A percentile compares a stretch with the other conserved stretches of the same genome.
Evolutionary conservation across 2,797 vertebrate species (phyloP).

Genomic region (Adrianichthys oophorus): DNA sequence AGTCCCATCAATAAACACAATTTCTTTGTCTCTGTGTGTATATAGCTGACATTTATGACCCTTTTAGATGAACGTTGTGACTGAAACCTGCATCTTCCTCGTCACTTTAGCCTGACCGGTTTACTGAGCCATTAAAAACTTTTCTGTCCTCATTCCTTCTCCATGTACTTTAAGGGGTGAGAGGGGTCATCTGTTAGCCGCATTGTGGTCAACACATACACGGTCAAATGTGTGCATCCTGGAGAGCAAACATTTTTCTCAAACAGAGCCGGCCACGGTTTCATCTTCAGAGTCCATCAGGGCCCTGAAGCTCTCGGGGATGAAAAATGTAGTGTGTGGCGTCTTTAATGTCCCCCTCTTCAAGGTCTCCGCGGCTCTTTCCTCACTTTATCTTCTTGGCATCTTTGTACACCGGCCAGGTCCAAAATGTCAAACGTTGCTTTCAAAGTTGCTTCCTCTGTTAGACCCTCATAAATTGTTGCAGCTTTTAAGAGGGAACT

Average conservation of each 20-base stretch:
- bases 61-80: too few relatives aligned
- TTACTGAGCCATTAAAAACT: too few relatives aligned
- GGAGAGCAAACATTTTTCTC: not conserved
- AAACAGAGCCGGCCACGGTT: constrained; percentile 10
- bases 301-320: constrained; percentile 51
- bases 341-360: constrained; percentile 30
- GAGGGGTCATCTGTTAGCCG: too few relatives aligned
- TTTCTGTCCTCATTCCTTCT: too few relatives aligned
- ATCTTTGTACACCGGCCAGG: constrained; percentile 61
- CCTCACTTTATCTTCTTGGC: constrained; percentile 64
- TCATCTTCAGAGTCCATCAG: constrained; percentile 42
- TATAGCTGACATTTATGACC: too few relatives aligned
- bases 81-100: too few relatives aligned
- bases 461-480: constrained; percentile 60
- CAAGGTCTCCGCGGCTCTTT: constrained; percentile 52
- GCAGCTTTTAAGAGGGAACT: constrained; percentile 62
- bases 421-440: constrained; percentile 57
- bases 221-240: not conserved
- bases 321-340: constrained; percentile 45
- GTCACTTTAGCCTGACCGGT: too few relatives aligned
- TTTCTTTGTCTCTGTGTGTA: too few relatives aligned
- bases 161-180: too few relatives aligned
- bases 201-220: too few relatives aligned
- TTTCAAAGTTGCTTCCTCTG: constrained; percentile 70
- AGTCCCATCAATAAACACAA: too few relatives aligned